Base-by-base conservation (phyloP, 2,888 invertebrate genomes). In the Odontothrips loti region DNA sequence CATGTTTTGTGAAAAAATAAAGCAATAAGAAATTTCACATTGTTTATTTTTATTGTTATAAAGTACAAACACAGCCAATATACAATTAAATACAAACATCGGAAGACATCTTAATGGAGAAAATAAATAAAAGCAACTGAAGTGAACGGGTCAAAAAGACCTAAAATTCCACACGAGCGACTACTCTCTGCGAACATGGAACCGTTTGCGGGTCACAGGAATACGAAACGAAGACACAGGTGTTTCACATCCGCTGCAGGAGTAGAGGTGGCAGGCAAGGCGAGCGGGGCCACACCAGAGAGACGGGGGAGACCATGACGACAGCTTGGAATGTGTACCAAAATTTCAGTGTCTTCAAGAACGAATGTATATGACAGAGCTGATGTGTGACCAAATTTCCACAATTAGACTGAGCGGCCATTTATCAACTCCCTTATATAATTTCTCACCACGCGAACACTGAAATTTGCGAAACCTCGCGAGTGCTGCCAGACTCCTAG, bases 201-300 rank as follows among this genome's bases (percentile, higher is more conserved):
- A 58, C 58, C 58, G 23, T 75, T 75, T 27, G 68, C 68, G 9
- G 68, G 23, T 12, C 23, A 27, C 12, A 27, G 68, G 68, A 75
- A 75, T 75, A 75, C 68, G 68, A 75, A 75, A 75, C 68, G 68
- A 75, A 9, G 23, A 75, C 27, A 75, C 23, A 27, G 23, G 68
- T 75, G 58, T 15, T 20, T 58, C 58, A 58, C 58, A 47, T 80
- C 82, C 79, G 51, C 29, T 29, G 27, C n/a, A 27, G 58, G 68
- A 47, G 63, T 48, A 68, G 79, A 79, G 79, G 47, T 68, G 80
- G 63, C 81, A 63, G 82, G 83, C 81, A 81, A 82, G 82, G 83
- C 81, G 82, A 84, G 83, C 83, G 84, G 82, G 83, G 82, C 85
- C 87, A 86, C 87, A 87, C 87, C 85, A 86, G 48, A 43, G 48